Evolutionary conservation across 2,888 invertebrate genomes (phyloP), one percentile per base, ranked within the genome.

Genomic region (Diarsia brunnea): DNA sequence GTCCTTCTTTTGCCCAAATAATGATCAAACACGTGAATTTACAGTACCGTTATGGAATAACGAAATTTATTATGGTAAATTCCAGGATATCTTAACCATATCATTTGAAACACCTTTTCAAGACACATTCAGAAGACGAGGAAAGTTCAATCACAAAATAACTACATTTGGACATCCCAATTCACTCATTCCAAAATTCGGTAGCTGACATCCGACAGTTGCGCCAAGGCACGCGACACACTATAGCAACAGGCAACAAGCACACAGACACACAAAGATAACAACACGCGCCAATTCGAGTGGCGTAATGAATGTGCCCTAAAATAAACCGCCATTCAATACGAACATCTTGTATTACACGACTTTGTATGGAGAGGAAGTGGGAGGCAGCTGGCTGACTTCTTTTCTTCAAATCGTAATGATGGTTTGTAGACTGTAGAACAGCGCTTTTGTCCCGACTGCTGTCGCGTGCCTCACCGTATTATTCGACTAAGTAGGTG

Each of bases 221-320:
- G 81, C 73, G 55, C 24, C 58, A 45, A 73, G 85, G 85, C 82
- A 83, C 79, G 87, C 75, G 76, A 84, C 92, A 90, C 90, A 90
- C 89, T 86, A 78, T 86, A 78, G 88, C 86, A 87, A 70, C 81
- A 80, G 81, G 80, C 76, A 83, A 65, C 84, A 74, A 81, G 80
- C 76, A 83, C 83, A 88, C 82, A 90, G 91, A 91, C 90, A 92
- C 86, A 88, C 83, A 90, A 91, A 94, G 95, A 96, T 94, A 96
- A 94, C 94, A 95, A 93, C 96, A 96, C 96, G 96, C 95, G 96
- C 95, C 96, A 95, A 94, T 92, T 93, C 92, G 93, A 93, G 93
- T 93, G 90, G 92, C 91, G 91, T 95, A 96, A 95, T 95, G 95
- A 96, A 95, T 93, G 93, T 93, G 93, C 92, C 93, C 93, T 94